Percentiles rank a stretch among this genome's conserved stretches.
Evolutionary conservation across 2,113 vertebrate genomes (phyloP).

Genomic region (Anseranas semipalmata): DNA sequence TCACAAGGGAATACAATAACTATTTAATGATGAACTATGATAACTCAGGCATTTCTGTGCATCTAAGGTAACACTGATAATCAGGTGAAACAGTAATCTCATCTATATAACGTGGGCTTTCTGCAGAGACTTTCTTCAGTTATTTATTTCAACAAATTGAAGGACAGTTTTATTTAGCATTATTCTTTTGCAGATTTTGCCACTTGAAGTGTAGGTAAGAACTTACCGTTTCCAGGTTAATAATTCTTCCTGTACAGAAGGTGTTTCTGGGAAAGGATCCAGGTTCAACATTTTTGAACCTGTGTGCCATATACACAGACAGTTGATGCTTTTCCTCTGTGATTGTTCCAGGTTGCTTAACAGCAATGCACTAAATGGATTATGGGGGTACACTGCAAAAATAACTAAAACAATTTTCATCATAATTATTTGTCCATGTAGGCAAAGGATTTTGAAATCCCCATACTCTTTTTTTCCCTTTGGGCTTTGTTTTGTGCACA

Average conservation of each 20-base stretch:
- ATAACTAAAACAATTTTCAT: neutral
- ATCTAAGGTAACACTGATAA: neutral
- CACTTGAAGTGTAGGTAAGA: neutral
- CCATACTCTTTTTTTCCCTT: neutral
- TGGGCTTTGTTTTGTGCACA: neutral
- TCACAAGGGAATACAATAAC: neutral
- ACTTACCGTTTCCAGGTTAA: neutral
- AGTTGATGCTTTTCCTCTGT: neutral
- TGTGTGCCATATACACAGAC: fast-evolving
- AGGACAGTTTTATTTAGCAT: neutral
- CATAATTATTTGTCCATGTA: neutral
- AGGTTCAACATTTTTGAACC: neutral
- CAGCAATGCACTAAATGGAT: neutral
- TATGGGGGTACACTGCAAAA: neutral
- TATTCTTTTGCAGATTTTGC: neutral
- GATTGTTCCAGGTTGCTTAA: neutral
- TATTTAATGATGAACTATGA: neutral
- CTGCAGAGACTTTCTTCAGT: neutral
- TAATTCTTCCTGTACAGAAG: neutral
- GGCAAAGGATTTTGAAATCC: neutral
- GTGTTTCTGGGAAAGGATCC: neutral
- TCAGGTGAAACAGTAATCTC: neutral
- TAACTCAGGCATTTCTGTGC: neutral
- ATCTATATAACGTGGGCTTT: neutral
- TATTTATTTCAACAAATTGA: neutral